Evolutionary conservation across 2,113 vertebrate genomes (phyloP).

Genomic region (Marcusenius ussheri): DNA sequence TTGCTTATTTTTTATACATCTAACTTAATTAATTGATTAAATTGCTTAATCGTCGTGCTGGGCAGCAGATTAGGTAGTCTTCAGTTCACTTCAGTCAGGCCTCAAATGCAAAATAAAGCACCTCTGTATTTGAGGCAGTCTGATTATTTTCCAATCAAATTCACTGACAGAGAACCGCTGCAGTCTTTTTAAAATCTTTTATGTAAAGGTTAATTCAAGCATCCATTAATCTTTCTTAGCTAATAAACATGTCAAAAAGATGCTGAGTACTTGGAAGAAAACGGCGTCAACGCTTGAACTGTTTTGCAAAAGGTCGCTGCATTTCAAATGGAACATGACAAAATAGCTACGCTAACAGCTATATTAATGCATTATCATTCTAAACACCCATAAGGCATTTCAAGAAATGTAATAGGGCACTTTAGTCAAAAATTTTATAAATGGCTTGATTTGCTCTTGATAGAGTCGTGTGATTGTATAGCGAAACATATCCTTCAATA

Average conservation of each 20-base stretch:
- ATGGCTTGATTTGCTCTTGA: background rate
- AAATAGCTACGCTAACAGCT: background rate
- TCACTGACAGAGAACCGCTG: background rate
- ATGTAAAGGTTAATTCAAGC: background rate
- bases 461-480: background rate
- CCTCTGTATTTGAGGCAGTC: background rate
- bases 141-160: background rate
- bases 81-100: background rate
- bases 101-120: background rate
- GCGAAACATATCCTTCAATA: background rate
- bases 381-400: background rate
- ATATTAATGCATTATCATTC: constrained; percentile 2
- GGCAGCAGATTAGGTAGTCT: background rate
- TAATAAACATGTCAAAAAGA: background rate
- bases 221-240: background rate
- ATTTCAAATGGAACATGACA: background rate
- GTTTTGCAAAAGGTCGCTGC: background rate
- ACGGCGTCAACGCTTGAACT: background rate
- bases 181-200: background rate
- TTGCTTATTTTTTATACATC: background rate
- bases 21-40: background rate
- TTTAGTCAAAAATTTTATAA: background rate
- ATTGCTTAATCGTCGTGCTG: background rate
- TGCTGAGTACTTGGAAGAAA: background rate
- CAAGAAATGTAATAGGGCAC: background rate